Conservation (phyloP, 2,113 vertebrate genomes). For the Sphyrna mokarran region DNA sequence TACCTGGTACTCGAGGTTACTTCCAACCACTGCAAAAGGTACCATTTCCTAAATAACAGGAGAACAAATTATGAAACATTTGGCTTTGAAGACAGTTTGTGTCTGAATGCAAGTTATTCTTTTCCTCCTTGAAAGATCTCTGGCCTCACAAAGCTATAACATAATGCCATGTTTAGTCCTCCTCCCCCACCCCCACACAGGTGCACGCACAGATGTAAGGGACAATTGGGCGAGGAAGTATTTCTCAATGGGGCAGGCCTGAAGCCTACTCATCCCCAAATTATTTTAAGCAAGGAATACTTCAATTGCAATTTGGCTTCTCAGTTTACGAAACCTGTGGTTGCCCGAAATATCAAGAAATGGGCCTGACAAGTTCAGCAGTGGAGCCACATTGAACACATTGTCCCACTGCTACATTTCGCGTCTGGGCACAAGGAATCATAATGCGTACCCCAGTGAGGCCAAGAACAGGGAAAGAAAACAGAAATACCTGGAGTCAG, state of each 20-base stretch:
- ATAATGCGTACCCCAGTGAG: neutral
- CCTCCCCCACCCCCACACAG: neutral
- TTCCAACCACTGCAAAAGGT: constrained; percentile 94
- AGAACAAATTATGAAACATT: neutral
- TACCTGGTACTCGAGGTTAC: constrained; percentile 94
- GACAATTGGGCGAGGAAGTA: neutral
- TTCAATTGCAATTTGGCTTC: neutral
- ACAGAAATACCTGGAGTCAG: neutral
- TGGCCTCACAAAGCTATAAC: neutral
- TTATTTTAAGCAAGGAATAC: neutral
- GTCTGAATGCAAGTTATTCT: neutral
- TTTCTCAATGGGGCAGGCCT: neutral
- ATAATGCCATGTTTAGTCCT: neutral
- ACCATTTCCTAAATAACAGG: constrained; percentile 78
- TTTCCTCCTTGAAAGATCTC: too few species aligned
- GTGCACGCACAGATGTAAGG: neutral
- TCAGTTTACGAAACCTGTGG: neutral
- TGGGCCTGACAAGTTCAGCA: neutral
- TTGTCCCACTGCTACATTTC: neutral
- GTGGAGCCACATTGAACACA: neutral
- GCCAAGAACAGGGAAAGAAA: neutral
- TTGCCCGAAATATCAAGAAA: neutral
- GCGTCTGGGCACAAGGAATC: neutral
- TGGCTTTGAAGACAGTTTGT: neutral
- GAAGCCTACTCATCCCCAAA: neutral